Evolutionary conservation across 2,888 invertebrate genomes (phyloP).

Genomic region (Sphaeridia pumilis): DNA sequence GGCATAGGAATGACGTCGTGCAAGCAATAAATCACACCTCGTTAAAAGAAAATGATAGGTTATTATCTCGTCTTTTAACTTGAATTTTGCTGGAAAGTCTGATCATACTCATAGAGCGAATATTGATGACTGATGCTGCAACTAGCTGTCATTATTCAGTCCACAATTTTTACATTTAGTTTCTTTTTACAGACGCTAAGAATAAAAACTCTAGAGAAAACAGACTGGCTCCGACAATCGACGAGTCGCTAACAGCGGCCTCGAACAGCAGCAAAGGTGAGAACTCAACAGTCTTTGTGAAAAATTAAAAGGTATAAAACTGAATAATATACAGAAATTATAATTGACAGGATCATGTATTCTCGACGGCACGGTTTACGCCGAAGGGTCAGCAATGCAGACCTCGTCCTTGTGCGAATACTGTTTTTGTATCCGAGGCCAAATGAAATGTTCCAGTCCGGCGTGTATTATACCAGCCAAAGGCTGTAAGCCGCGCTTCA

Average conservation of each 20-base stretch:
- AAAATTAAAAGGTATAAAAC: background rate
- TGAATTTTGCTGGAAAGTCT: too few relatives aligned
- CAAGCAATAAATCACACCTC: too few relatives aligned
- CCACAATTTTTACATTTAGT: background rate
- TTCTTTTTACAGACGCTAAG: constrained; percentile 17
- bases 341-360: constrained; percentile 51
- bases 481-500: constrained; percentile 55
- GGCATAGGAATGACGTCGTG: too few relatives aligned
- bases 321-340: background rate
- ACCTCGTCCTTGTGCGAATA: constrained; percentile 64
- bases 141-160: background rate
- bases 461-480: constrained; percentile 63
- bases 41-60: too few relatives aligned
- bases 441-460: constrained; percentile 63
- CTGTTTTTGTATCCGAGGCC: constrained; percentile 69
- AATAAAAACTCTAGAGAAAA: constrained; percentile 25
- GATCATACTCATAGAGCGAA: too few relatives aligned
- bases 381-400: constrained; percentile 71
- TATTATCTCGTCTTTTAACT: too few relatives aligned
- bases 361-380: constrained; percentile 58
- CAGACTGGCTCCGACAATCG: constrained; percentile 20
- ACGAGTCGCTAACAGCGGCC: constrained; percentile 7
- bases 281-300: background rate
- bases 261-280: constrained; percentile 16
- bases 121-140: background rate